Evolutionary conservation across 2,888 invertebrate genomes (phyloP).

Genomic region (Ectropis crepuscularia): DNA sequence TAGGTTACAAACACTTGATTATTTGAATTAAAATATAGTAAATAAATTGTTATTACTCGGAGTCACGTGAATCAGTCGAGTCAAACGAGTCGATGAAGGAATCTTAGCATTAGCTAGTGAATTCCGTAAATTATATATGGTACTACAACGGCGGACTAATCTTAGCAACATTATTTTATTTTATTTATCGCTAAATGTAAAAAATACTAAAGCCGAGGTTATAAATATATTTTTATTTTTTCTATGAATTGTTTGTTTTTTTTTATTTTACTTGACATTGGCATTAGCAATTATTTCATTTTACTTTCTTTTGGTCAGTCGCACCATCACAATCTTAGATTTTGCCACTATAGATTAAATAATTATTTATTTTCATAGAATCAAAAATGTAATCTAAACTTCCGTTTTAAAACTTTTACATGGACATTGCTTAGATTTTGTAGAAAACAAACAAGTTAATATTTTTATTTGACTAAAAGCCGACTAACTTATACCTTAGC

Average conservation of each 20-base stretch:
- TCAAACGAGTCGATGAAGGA: constrained; percentile 45
- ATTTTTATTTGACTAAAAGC: too few species aligned
- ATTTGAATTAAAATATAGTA: constrained; percentile 10
- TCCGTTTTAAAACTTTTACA: too few species aligned
- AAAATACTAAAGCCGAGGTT: too few species aligned
- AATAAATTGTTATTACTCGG: constrained; percentile 55
- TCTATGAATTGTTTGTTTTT: background rate
- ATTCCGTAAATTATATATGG: constrained; percentile 37
- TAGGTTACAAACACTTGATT: constrained; percentile 10
- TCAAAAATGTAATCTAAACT: too few species aligned
- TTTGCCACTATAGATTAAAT: too few species aligned
- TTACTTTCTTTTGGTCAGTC: too few species aligned
- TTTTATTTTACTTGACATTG: background rate
- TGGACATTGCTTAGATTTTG: too few species aligned
- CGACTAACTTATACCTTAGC: too few species aligned
- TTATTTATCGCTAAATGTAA: background rate
- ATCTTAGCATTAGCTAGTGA: constrained; percentile 33
- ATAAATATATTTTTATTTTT: background rate
- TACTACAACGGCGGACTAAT: constrained; percentile 42
- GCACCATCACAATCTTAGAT: too few species aligned
- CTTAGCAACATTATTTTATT: constrained; percentile 31
- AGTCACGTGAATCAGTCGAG: constrained; percentile 61
- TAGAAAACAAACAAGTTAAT: too few species aligned
- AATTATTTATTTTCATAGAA: too few species aligned
- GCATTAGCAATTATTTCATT: background rate